Conservation (phyloP, 2,888 invertebrate species). For the Epiblema foenella region DNA sequence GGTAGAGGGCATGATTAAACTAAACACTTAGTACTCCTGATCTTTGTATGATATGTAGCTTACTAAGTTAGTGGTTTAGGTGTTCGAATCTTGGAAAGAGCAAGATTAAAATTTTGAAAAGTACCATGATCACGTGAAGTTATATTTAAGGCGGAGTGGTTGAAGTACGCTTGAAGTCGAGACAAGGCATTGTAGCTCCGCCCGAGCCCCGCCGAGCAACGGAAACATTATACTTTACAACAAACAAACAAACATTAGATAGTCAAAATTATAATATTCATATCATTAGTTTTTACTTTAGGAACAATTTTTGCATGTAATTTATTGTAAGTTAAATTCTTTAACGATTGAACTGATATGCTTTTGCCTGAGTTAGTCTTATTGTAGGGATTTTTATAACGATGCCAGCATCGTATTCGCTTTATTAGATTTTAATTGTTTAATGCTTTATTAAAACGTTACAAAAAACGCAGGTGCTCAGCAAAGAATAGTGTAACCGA, state of each 20-base stretch:
- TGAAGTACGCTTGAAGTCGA: constrained; percentile 66
- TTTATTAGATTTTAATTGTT: constrained; percentile 67
- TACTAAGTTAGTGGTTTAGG: constrained; percentile 74
- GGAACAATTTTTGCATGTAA: constrained; percentile 71
- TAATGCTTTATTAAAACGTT: constrained; percentile 74
- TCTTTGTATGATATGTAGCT: constrained; percentile 79
- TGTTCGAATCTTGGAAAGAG: constrained; percentile 64
- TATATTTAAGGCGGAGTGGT: constrained; percentile 61
- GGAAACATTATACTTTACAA: constrained; percentile 65
- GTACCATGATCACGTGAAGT: constrained; percentile 58
- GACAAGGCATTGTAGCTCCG: constrained; percentile 59
- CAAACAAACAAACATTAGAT: constrained; percentile 71
- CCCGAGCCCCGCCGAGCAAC: constrained; percentile 57
- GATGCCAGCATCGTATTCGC: constrained; percentile 47
- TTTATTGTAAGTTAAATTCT: constrained; percentile 69
- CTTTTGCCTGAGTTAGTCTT: constrained; percentile 33
- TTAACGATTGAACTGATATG: constrained; percentile 64
- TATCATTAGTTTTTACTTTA: constrained; percentile 85
- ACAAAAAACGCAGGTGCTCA: constrained; percentile 72
- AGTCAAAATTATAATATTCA: constrained; percentile 82
- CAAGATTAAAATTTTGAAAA: constrained; percentile 60
- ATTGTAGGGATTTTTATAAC: constrained; percentile 9
- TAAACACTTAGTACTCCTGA: constrained; percentile 73
- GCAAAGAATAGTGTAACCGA: constrained; percentile 63
- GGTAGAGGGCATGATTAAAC: constrained; percentile 65